phyloP scores from a whole-genome alignment of 2,888 invertebrate genomes.

The Drosophila mimetica region DNA sequence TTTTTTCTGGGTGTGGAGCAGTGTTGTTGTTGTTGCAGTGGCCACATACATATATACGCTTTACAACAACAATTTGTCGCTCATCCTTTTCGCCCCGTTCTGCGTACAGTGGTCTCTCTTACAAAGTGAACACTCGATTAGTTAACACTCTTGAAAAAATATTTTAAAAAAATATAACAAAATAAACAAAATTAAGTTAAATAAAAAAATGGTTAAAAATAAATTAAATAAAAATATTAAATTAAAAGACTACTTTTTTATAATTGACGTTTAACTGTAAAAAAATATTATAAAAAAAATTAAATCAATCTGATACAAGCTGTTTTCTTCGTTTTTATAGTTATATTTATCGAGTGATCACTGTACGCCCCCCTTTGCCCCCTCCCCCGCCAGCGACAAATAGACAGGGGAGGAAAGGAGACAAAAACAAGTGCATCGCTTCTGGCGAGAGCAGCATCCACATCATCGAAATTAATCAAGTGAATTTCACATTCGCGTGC shows the following conservation, averaged over 20 bases:
- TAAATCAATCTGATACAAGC: too few relatives aligned
- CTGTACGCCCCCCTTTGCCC: background rate
- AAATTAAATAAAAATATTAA: too few relatives aligned
- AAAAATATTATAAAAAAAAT: too few relatives aligned
- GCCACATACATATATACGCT: background rate
- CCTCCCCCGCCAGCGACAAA: slow-evolving; percentile 4
- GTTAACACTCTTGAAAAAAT: too few relatives aligned
- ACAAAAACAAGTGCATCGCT: slow-evolving; percentile 34
- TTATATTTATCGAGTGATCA: background rate
- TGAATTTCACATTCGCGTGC: slow-evolving; percentile 24
- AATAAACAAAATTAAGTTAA: background rate
- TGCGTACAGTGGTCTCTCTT: background rate
- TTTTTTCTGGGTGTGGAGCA: slow-evolving; percentile 19
- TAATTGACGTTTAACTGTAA: too few relatives aligned
- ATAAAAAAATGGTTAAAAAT: background rate
- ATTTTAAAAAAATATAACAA: background rate
- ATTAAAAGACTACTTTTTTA: too few relatives aligned
- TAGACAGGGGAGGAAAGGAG: slow-evolving; percentile 1
- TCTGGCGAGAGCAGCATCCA: slow-evolving; percentile 14
- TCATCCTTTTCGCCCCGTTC: background rate
- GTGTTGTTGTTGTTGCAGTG: background rate
- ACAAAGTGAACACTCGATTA: background rate
- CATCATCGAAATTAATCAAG: slow-evolving; percentile 34
- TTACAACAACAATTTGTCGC: slow-evolving; percentile 3
- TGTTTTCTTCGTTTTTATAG: background rate